These are phyloP conservation scores for Cyprinodon tularosa DNA, from an alignment of 2,113 vertebrate genomes.

Conservation along the genomic window DNA sequence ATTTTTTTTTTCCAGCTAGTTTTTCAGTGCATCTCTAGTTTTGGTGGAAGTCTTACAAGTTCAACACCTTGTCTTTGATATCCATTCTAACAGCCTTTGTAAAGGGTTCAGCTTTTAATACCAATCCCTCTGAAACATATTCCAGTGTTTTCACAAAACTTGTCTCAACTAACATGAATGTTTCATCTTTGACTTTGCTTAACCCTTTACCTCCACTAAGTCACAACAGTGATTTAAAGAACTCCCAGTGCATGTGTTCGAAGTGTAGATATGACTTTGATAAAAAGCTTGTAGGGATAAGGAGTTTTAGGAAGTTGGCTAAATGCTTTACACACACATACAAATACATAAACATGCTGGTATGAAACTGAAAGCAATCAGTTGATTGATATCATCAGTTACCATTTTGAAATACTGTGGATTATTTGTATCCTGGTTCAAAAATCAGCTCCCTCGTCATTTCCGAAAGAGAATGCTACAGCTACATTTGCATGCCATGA, in stretches of 20 bases:
- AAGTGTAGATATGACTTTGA: conserved; percentile 22
- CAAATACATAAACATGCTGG: not conserved
- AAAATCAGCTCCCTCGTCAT: not conserved
- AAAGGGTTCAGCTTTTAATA: conserved; percentile 7
- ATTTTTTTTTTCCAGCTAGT: not conserved
- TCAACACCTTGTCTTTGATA: not conserved
- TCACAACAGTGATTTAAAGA: conserved; percentile 67
- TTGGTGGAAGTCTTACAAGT: conserved; percentile 16
- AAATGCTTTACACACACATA: not conserved
- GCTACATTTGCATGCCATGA: conserved; percentile 74
- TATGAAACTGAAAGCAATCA: not conserved
- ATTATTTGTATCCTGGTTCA: no score
- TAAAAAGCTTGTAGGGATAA: not conserved
- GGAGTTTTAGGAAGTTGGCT: not conserved
- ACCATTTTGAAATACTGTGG: not conserved
- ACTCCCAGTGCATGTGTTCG: conserved; percentile 56
- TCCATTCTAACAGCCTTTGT: not conserved
- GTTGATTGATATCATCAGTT: not conserved
- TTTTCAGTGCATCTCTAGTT: conserved; percentile 11
- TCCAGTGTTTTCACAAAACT: conserved; percentile 5
- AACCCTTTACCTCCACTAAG: conserved; percentile 23
- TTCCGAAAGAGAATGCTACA: conserved; percentile 19
- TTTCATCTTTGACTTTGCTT: conserved; percentile 18
- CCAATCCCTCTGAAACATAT: not conserved
- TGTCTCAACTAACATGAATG: conserved; percentile 11